Evolutionary conservation across 2,888 invertebrate species (phyloP).

Genomic region (Griposia aprilina): DNA sequence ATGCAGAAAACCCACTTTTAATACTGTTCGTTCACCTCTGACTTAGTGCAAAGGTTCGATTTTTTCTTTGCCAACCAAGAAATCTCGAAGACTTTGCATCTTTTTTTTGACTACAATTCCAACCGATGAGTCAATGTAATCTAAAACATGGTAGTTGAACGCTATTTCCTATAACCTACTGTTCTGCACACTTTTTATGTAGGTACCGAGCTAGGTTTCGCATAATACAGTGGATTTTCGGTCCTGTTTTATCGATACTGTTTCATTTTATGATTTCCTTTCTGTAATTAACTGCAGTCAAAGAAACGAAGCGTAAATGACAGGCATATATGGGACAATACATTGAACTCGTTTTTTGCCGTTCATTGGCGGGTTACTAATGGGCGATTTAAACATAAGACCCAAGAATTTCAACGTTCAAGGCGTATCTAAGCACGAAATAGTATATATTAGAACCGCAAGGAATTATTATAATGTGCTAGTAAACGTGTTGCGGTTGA

Average conservation of each 20-base stretch:
- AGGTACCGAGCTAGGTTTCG: no score
- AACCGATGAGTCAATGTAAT: no score
- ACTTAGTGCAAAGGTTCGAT: background rate
- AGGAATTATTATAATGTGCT: constrained; percentile 28
- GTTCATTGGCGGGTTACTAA: background rate
- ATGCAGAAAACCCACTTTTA: constrained; percentile 29
- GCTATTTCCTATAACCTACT: background rate
- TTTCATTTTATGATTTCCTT: constrained; percentile 14
- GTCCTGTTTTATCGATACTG: background rate
- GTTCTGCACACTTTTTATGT: background rate
- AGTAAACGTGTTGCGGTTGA: constrained; percentile 51
- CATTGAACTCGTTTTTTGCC: constrained; percentile 5
- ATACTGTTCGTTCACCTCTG: background rate
- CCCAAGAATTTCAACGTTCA: constrained; percentile 6
- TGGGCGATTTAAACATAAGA: background rate
- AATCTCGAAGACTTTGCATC: background rate
- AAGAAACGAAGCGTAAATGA: constrained; percentile 17
- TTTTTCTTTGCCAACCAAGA: background rate
- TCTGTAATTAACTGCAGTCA: constrained; percentile 25
- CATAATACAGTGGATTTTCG: background rate
- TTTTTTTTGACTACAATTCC: background rate
- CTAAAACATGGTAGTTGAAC: background rate
- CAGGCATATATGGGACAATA: constrained; percentile 2
- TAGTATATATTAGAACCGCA: constrained; percentile 39
- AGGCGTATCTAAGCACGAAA: constrained; percentile 26